Evolutionary conservation across 1,140 invertebrate species (phyloP).

Genomic region (Polypedilum vanderplanki): DNA sequence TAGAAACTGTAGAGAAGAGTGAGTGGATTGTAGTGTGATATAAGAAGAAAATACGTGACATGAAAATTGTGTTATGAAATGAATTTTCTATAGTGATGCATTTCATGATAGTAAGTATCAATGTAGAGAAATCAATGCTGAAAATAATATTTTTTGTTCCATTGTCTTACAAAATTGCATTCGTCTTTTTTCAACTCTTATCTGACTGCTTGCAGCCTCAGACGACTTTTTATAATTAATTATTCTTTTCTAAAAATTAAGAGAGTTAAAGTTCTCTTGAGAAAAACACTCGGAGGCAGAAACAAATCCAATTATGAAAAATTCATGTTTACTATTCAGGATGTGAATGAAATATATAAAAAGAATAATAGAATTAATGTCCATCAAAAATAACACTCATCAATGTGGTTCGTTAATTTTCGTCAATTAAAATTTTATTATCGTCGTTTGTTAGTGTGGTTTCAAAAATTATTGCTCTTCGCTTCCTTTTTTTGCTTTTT

Average conservation of each 20-base stretch:
- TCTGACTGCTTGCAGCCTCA: neutral
- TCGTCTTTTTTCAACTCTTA: neutral
- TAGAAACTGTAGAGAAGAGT: too few species aligned
- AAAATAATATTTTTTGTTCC: neutral
- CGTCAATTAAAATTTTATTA: conserved; percentile 4
- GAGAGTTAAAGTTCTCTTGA: too few species aligned
- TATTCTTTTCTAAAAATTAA: neutral
- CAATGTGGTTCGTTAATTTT: conserved; percentile 25
- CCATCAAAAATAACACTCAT: neutral
- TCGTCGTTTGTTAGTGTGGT: neutral
- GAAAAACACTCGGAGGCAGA: neutral
- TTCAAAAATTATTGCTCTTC: neutral
- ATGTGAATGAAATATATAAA: neutral
- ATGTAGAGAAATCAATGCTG: neutral
- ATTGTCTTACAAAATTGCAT: neutral
- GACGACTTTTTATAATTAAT: neutral
- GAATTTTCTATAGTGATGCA: too few species aligned
- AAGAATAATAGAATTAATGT: neutral
- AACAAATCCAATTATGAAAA: neutral
- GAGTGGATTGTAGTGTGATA: too few species aligned
- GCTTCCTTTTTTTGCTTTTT: neutral
- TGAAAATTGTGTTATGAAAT: too few species aligned
- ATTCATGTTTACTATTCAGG: neutral
- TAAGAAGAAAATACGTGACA: too few species aligned
- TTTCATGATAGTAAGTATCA: too few species aligned